Evolutionary conservation across 2,888 invertebrate genomes (phyloP), one percentile per base, ranked within the genome.

Genomic region (Mythimna impura): DNA sequence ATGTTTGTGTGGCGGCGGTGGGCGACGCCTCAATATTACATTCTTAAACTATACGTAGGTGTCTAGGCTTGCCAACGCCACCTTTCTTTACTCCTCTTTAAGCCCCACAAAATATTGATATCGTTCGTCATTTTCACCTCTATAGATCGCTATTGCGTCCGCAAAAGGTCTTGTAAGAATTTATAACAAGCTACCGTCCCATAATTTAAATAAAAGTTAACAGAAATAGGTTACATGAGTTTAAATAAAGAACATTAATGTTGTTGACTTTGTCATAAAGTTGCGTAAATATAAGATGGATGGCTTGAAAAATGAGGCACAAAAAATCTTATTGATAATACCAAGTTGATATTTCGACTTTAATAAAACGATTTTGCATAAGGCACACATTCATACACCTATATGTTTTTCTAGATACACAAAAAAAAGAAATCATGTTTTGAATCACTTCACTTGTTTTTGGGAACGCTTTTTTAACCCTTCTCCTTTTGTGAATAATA

Each of bases 71-170:
- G 30, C 52, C 63, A n/a, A 30, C 40, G 10, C 17, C 22, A 40
- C 14, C 25, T 72, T 82, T 55, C 63, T 66, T 63, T 58, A 78
- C 63, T 36, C 54, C 10, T 25, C 30, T 78, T 73, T 66, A 70
- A 66, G 64, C 65, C 30, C 63, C 55, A 68, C 68, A 40, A 64
- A 64, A 79, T 79, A 78, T 80, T 66, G 73, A 73, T 36, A 82
- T n/a, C 62, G 43, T 73, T 50, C 30, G 34, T 66, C 66, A 69
- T 73, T 69, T 78, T 63, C 61, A 72, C 61, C 63, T 58, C 36
- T 43, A 57, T 81, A 61, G 50, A 5, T 52, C 22, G 22, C 17
- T 55, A 2, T 3, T 64, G 30, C 34, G 50, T 34, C 25, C 40
- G 20, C 50, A 68, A 64, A 78, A 64, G 67, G 34, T 66, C 62